These are phyloP conservation scores for Lasioglossum pauxillum DNA, from an alignment of 2,888 invertebrate species.

Conservation along the genomic window DNA sequence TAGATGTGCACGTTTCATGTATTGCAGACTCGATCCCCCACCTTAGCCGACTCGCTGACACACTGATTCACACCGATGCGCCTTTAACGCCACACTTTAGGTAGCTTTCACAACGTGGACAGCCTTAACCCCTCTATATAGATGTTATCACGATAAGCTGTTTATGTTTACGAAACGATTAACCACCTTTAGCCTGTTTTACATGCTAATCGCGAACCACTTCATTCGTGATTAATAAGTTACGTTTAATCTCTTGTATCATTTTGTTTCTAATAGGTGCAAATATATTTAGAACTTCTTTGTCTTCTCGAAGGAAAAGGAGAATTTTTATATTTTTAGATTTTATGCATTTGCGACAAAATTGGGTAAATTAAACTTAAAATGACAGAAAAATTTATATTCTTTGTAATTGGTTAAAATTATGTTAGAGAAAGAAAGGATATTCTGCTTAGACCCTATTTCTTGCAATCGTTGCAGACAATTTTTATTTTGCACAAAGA, in stretches of 20 bases:
- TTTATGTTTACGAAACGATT: not conserved
- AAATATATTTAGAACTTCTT: not conserved
- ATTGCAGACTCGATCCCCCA: conserved; percentile 37
- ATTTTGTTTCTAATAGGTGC: too few relatives aligned
- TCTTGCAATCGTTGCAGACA: too few relatives aligned
- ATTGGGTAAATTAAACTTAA: too few relatives aligned
- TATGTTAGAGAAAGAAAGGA: not conserved
- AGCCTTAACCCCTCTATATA: not conserved
- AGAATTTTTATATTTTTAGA: not conserved
- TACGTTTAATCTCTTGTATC: not conserved
- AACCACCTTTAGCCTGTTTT: not conserved
- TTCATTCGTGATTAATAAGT: not conserved
- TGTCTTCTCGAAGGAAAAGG: not conserved
- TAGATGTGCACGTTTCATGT: conserved; percentile 57
- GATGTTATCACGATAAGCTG: not conserved
- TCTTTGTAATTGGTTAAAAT: not conserved
- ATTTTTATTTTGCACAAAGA: too few relatives aligned
- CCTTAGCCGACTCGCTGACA: not conserved
- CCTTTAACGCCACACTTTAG: conserved; percentile 25
- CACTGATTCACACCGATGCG: conserved; percentile 55
- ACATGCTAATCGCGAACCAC: not conserved
- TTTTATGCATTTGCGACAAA: too few relatives aligned
- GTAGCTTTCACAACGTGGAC: conserved; percentile 17
- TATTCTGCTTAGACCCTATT: too few relatives aligned
- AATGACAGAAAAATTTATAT: too few relatives aligned